phyloP scores from a whole-genome alignment of 2,888 invertebrate species.

The Lomographa bimaculata region DNA sequence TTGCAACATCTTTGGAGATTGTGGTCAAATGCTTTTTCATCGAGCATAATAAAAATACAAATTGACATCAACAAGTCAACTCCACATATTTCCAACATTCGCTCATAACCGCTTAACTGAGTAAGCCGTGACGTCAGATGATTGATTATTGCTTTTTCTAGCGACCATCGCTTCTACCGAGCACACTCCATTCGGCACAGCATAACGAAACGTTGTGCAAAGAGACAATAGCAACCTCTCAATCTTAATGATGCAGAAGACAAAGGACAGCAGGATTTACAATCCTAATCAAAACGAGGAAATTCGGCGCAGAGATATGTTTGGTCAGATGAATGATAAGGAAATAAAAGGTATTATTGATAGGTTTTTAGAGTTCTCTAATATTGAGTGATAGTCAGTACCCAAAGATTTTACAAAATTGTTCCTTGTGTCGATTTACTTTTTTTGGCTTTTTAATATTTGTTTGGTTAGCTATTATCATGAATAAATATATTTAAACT shows the following conservation, averaged over 20 bases:
- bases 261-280: conserved; percentile 48
- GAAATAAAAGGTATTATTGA: conserved; percentile 46
- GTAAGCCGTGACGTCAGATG: conserved; percentile 43
- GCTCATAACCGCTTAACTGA: conserved; percentile 50
- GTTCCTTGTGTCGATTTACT: too few species aligned
- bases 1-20: too few species aligned
- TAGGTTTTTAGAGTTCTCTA: too few species aligned
- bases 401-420: too few species aligned
- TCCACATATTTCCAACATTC: conserved; percentile 59
- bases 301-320: conserved; percentile 47
- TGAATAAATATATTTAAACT: too few species aligned
- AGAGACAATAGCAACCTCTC: conserved; percentile 11
- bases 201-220: too few species aligned
- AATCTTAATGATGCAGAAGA: conserved; percentile 13
- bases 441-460: too few species aligned
- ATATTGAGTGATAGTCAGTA: too few species aligned
- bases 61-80: too few species aligned
- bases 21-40: too few species aligned
- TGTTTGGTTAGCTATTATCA: too few species aligned
- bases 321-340: conserved; percentile 43
- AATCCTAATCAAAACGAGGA: conserved; percentile 54
- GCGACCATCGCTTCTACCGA: conserved; percentile 53
- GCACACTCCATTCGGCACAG: conserved; percentile 39
- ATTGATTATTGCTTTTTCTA: conserved; percentile 76
- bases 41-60: too few species aligned